A percentile compares a stretch with the other conserved stretches of the same genome.
phyloP scores from a whole-genome alignment of 2,797 vertebrate species.

The Anguilla obscura region DNA sequence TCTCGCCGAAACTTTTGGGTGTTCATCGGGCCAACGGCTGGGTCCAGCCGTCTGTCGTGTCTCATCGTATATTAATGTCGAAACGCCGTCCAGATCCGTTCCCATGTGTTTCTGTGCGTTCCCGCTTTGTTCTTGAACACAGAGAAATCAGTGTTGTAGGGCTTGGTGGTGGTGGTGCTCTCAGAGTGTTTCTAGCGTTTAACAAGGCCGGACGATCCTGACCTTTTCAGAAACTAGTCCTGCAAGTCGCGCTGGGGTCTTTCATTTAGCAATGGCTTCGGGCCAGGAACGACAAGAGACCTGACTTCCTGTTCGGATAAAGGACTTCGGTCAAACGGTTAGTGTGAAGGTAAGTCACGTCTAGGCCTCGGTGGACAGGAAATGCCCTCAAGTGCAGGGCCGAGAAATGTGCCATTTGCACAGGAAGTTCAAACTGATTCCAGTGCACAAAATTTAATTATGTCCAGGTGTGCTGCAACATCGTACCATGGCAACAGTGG shows the following conservation, averaged over 20 bases:
- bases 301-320: neutral
- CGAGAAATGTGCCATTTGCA: neutral
- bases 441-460: neutral
- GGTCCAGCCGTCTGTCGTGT: slow-evolving; percentile 14
- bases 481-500: neutral
- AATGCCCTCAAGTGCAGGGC: neutral
- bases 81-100: slow-evolving; percentile 51
- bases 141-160: slow-evolving; percentile 13
- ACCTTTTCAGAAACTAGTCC: neutral
- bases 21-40: neutral
- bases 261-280: neutral
- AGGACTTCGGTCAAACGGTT: neutral
- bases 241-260: neutral
- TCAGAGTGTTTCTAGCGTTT: neutral
- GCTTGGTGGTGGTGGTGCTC: no score
- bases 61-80: slow-evolving; percentile 57
- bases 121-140: slow-evolving; percentile 26
- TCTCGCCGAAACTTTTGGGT: neutral
- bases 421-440: neutral
- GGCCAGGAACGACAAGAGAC: neutral
- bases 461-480: neutral
- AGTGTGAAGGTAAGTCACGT: neutral
- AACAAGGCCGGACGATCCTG: neutral
- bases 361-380: neutral
- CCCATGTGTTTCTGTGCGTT: slow-evolving; percentile 41